Evolutionary conservation across 2,888 invertebrate genomes (phyloP).

Genomic region (Hypsopygia costalis): DNA sequence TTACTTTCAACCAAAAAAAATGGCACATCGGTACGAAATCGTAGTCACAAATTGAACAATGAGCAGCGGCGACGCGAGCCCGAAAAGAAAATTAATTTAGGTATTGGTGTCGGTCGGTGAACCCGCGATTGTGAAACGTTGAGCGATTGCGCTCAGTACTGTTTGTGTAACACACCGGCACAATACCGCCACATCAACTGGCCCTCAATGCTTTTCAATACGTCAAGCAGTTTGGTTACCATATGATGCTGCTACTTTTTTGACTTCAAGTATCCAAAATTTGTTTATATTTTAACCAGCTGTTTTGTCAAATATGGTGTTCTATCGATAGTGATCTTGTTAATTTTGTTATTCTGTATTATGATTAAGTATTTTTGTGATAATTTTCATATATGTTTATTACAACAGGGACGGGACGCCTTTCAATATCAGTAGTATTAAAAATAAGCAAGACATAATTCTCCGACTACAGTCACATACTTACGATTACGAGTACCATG

Average conservation of each 20-base stretch:
- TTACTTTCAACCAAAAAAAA: background rate
- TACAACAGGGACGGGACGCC: no score
- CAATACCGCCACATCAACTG: constrained; percentile 64
- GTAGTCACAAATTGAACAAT: constrained; percentile 69
- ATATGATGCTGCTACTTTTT: background rate
- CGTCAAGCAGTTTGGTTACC: background rate
- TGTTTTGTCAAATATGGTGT: no score
- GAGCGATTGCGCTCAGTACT: constrained; percentile 69
- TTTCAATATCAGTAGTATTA: no score
- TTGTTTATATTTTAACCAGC: no score
- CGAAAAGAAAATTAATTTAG: constrained; percentile 79
- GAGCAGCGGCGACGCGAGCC: constrained; percentile 54
- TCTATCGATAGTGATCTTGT: no score
- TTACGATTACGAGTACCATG: no score
- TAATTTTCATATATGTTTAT: no score
- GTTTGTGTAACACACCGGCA: constrained; percentile 72
- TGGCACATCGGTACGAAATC: constrained; percentile 36
- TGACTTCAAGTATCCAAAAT: no score
- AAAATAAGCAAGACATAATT: no score
- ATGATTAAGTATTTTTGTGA: no score
- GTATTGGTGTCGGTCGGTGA: constrained; percentile 77
- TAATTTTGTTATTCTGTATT: no score
- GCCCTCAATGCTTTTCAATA: constrained; percentile 39
- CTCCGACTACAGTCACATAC: no score
- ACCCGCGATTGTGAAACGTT: constrained; percentile 73